Evolutionary conservation across 2,888 invertebrate species (phyloP).

Genomic region (Tethea ocularis): DNA sequence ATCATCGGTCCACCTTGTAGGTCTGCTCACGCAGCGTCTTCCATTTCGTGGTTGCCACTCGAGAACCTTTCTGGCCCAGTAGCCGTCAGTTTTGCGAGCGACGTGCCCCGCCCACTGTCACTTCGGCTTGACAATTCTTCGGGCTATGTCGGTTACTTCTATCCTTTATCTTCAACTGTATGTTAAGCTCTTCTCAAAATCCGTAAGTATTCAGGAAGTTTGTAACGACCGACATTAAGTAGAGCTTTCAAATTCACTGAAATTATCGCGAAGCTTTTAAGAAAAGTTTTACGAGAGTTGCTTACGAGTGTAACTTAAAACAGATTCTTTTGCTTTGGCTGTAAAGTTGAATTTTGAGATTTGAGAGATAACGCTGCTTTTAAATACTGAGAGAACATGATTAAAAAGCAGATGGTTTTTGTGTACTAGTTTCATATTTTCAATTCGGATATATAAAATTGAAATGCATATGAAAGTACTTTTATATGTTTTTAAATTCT

Average conservation of each 20-base stretch:
- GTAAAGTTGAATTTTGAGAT: not conserved
- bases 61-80: too few relatives aligned
- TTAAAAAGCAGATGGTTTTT: not conserved
- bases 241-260: conserved; percentile 6
- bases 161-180: too few relatives aligned
- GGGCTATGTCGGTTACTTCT: too few relatives aligned
- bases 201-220: not conserved
- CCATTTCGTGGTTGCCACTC: too few relatives aligned
- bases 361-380: not conserved
- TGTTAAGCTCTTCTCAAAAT: not conserved
- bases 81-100: too few relatives aligned
- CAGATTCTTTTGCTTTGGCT: not conserved
- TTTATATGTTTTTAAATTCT: too few relatives aligned
- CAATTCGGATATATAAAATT: too few relatives aligned
- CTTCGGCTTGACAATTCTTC: too few relatives aligned
- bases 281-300: not conserved
- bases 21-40: too few relatives aligned
- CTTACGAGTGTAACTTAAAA: not conserved
- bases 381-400: not conserved
- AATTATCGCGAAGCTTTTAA: conserved; percentile 4
- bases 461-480: too few relatives aligned
- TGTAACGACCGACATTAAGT: not conserved
- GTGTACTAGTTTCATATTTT: not conserved
- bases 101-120: too few relatives aligned
- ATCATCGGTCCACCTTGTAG: too few relatives aligned